Evolutionary conservation across 1,140 invertebrate genomes (phyloP), one percentile per base, ranked within the genome.

Genomic region (Caenorhabditis inopinata): DNA sequence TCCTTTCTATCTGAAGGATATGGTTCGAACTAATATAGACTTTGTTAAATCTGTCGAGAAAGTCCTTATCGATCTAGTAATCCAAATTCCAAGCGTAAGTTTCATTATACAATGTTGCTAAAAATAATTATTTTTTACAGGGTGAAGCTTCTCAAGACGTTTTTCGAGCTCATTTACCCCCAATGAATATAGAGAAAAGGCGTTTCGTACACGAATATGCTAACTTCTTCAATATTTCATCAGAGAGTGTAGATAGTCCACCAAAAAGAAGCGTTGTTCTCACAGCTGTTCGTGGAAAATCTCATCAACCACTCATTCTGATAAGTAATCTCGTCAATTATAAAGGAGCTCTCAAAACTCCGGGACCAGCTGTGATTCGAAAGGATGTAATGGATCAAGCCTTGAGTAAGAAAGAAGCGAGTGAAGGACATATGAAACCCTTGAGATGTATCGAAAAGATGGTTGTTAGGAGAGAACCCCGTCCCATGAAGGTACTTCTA

Each of bases 241-340:
- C 94, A 80, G 92, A 94, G 53, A 94, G 95, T 53, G 96, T 96
- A 88, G 96, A 98, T 90, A 92, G 93, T 32, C 95, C 97, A 88
- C 96, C 95, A 0, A 96, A 96, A 87, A 91, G 95, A 79, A 97
- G 96, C 90, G 93, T 97, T 12, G 94, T 97, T 27, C 95, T 93
- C 6, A 97, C 94, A 23, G 96, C 96, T 38, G 91, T 25, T 11
- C 45, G 74, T 27, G 74, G 45, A 25, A 49, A 32, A 38, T 75
- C 45, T 3, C 74, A 75, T 48, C 35, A 45, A 11, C 80, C 80
- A 0, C 48, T 73, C 0, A 18, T 81, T 23, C 53, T 81, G 16
- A 78, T 81, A 12, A 68, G 49, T n/a, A 51, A 81, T 12, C 38
- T 81, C n/a, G 32, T 48, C 35, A 81, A 81, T 32, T 81, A 68